A percentile compares a stretch with the other conserved stretches of the same genome.
phyloP scores from a whole-genome alignment of 2,888 invertebrate species.

The Incurvaria masculella region DNA sequence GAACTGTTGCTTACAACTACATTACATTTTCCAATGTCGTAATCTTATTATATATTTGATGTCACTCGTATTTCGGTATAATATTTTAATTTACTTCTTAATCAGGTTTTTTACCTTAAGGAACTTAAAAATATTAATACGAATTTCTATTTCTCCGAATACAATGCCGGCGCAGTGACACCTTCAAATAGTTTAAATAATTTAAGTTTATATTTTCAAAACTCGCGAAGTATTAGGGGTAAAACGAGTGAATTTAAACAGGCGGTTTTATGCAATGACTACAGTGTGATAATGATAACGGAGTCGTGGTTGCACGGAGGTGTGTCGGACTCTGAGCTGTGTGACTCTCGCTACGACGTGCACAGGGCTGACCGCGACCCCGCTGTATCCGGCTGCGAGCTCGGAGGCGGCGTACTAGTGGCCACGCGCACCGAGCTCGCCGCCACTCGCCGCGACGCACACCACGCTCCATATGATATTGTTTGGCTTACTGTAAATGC shows the following conservation, averaged over 20 bases:
- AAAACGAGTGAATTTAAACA: constrained; percentile 1
- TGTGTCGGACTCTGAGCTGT: neutral
- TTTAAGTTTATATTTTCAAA: neutral
- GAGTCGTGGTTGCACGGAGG: neutral
- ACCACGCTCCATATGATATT: neutral
- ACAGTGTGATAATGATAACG: neutral
- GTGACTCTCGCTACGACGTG: neutral
- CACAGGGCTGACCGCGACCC: neutral
- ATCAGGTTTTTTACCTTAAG: too few species aligned
- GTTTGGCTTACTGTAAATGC: neutral
- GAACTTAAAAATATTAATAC: too few species aligned
- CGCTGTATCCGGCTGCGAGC: neutral
- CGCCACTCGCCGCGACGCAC: neutral
- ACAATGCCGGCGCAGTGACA: neutral
- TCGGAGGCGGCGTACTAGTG: neutral
- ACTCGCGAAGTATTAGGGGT: constrained; percentile 1
- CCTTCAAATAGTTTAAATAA: too few species aligned
- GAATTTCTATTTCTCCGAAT: neutral
- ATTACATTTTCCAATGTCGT: too few species aligned
- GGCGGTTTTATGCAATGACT: neutral
- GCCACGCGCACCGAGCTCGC: neutral
- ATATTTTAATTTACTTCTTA: too few species aligned
- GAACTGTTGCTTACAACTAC: too few species aligned
- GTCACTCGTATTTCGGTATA: too few species aligned
- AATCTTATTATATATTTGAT: too few species aligned